Evolutionary conservation across 2,797 vertebrate species (phyloP).

Genomic region (Sebastes oblongus): DNA sequence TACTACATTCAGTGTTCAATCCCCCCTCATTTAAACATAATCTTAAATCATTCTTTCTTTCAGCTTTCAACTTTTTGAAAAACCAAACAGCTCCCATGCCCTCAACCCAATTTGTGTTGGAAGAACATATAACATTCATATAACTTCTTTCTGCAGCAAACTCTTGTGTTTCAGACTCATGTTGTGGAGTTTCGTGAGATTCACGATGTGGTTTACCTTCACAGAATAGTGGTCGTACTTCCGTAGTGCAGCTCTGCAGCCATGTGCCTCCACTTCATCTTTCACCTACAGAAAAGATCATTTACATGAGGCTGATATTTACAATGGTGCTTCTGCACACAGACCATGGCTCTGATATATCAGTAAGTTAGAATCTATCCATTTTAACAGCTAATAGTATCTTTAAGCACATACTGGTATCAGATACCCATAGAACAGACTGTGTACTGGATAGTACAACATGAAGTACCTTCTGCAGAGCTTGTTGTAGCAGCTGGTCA

Average conservation of each 20-base stretch:
- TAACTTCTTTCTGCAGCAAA: not conserved
- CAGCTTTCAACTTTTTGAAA: not conserved
- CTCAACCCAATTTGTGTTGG: not conserved
- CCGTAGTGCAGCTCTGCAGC: conserved; percentile 44
- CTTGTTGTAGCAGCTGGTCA: conserved; percentile 57
- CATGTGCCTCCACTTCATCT: conserved; percentile 54
- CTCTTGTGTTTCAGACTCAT: not conserved
- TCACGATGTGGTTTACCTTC: conserved; percentile 58
- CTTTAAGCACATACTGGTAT: not conserved
- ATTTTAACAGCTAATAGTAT: not conserved
- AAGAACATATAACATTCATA: not conserved
- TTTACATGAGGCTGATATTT: not conserved
- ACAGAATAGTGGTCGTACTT: conserved; percentile 75
- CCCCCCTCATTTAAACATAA: not conserved
- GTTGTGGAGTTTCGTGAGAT: not conserved
- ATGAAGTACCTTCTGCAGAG: conserved; percentile 69
- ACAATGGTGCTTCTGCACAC: not conserved
- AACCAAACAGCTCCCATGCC: not conserved
- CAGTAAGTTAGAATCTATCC: too few species aligned
- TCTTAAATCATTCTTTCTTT: not conserved
- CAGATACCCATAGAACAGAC: not conserved
- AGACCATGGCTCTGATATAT: too few species aligned
- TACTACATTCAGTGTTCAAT: not conserved
- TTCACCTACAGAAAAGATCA: conserved; percentile 51
- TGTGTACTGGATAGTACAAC: not conserved